Conservation (phyloP, 2,888 invertebrate genomes). For the Sinotaia quadrata region DNA sequence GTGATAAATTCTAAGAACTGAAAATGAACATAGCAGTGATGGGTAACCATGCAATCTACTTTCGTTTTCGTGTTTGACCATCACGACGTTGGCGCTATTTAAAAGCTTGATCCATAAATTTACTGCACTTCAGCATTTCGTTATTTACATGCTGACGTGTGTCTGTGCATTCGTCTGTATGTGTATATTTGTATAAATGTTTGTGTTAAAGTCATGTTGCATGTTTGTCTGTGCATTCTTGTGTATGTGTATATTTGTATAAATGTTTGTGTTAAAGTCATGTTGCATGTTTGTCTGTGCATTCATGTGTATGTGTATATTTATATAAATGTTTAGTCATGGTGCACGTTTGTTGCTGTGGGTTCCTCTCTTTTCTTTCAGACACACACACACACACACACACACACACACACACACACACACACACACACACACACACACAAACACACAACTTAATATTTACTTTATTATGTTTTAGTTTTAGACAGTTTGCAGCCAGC, state of each 20-base stretch:
- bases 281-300: not conserved
- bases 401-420: slow-evolving; percentile 8
- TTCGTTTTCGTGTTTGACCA: too few species aligned
- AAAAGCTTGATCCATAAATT: too few species aligned
- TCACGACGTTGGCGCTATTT: too few species aligned
- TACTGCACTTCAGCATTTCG: too few species aligned
- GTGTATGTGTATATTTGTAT: not conserved
- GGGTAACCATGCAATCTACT: too few species aligned
- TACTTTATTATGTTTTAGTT: not conserved
- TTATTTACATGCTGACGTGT: too few species aligned
- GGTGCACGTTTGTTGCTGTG: not conserved
- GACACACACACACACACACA: slow-evolving; percentile 5
- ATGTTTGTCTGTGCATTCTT: slow-evolving; percentile 8
- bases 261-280: not conserved
- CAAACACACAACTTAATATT: not conserved
- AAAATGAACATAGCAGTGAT: too few species aligned
- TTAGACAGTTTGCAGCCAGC: not conserved
- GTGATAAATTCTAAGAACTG: too few species aligned
- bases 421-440: not conserved
- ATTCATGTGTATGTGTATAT: not conserved
- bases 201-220: not conserved
- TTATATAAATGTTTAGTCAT: not conserved
- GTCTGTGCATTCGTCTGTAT: not conserved
- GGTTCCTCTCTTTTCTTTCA: not conserved
- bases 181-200: not conserved